Evolutionary conservation across 2,888 invertebrate species (phyloP), one percentile per base, ranked within the genome.

Genomic region (Melanostoma mellinum): DNA sequence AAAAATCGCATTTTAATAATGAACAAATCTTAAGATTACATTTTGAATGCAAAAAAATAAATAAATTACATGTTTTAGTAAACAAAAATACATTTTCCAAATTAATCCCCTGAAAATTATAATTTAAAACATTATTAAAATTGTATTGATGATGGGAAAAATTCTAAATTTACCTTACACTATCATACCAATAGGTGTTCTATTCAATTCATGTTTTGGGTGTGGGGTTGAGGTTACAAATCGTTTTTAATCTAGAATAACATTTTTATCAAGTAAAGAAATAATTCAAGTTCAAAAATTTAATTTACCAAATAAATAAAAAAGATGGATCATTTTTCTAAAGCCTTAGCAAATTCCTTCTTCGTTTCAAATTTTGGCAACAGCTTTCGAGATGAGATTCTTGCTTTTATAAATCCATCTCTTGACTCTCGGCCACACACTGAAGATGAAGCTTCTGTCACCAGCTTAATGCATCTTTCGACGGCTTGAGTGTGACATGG

Each of bases 381-480:
- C 9, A 52, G 52, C 4, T 55, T 55, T 36, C 35, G 53, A 36
- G 36, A 55, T 36, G 6, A 36, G 53, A 55, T 55, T 55, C 36
- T 55, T 3, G 30, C 35, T 56, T 56, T 56, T 8, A 63, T 77
- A 42, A 75, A 61, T 35, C 68, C 50, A 60, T 75, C 30, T 42
- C 50, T 50, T 44, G 58, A 38, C 9, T 38, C 8, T 40, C 4
- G 30, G 30, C 67, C 60, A 50, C 58, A 52, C 20, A 68, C 60
- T 35, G 30, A 35, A 38, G 52, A 8, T 4, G 58, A 75, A 6
- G 60, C 68, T 63, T 75, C 68, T 55, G 67, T 68, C 10, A 75
- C 60, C n/a, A 60, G 8, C 20, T 75, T 58, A 1, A 67, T 30
- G 6, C 58, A 65, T 42, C 74, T 8, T 50, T 74, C 65, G 1